Evolutionary conservation across 2,888 invertebrate species (phyloP).

Genomic region (Crematogaster levior): DNA sequence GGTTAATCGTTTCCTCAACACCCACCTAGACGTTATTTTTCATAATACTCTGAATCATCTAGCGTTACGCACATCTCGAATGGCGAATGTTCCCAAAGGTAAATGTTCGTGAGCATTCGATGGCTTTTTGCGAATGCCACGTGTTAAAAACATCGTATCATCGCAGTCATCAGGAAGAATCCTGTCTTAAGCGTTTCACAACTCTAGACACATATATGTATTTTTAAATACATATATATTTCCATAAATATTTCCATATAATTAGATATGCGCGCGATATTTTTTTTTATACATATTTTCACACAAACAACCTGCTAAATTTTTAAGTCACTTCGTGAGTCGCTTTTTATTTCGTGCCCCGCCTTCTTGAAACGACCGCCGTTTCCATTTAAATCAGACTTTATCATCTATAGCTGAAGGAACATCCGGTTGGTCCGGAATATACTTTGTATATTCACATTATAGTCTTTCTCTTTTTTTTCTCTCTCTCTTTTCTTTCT

Average conservation of each 20-base stretch:
- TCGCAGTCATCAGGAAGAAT: neutral
- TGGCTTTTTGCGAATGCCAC: neutral
- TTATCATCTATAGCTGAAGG: slow-evolving; percentile 6
- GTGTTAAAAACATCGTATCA: neutral
- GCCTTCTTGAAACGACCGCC: neutral
- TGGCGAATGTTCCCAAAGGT: neutral
- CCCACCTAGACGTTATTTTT: slow-evolving; percentile 21
- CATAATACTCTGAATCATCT: slow-evolving; percentile 33
- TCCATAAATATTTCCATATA: no score
- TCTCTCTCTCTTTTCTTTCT: neutral
- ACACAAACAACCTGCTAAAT: neutral
- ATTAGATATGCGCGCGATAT: neutral
- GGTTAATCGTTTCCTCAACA: slow-evolving; percentile 8
- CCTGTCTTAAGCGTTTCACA: neutral
- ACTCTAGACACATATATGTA: slow-evolving; percentile 14
- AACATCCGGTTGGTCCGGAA: slow-evolving; percentile 24
- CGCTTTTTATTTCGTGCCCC: neutral
- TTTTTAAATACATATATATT: no score
- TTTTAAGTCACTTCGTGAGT: neutral
- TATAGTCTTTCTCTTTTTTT: neutral
- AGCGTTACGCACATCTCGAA: neutral
- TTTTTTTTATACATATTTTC: neutral
- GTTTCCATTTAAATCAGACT: slow-evolving; percentile 14
- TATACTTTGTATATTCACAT: neutral
- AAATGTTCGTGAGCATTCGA: slow-evolving; percentile 13